Conservation (phyloP, 2,113 vertebrate genomes). For the Proterorhinus semilunaris region DNA sequence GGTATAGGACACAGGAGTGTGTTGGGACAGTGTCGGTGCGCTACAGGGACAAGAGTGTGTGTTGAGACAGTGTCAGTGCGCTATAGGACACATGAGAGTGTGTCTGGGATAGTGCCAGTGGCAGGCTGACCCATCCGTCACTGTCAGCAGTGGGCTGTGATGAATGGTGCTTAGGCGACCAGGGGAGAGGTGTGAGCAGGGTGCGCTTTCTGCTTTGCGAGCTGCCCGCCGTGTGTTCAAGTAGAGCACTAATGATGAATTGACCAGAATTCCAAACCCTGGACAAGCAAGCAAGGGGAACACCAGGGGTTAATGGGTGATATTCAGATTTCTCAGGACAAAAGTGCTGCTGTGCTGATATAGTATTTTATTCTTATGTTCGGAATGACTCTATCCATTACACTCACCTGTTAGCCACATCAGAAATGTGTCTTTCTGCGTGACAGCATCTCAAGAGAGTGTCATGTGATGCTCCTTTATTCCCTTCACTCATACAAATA, state of each 20-base stretch:
- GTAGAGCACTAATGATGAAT: conserved; percentile 60
- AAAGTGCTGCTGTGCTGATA: not conserved
- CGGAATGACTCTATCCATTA: not conserved
- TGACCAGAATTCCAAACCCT: conserved; percentile 30
- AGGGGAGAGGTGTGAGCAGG: conserved; percentile 69
- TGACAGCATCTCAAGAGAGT: not conserved
- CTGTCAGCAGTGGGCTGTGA: conserved; percentile 93
- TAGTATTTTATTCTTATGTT: not conserved
- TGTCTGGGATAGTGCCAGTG: conserved; percentile 92
- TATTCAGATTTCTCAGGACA: conserved; percentile 28
- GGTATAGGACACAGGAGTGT: too few species aligned
- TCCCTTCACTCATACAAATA: conserved; percentile 63
- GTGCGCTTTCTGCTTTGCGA: conserved; percentile 32
- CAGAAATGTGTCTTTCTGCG: not conserved
- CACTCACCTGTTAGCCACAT: conserved; percentile 32
- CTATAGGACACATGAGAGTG: conserved; percentile 90
- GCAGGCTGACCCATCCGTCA: conserved; percentile 93
- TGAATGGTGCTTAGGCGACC: conserved; percentile 85
- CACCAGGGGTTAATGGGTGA: conserved; percentile 57
- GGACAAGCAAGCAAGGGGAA: conserved; percentile 33
- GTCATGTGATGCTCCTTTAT: conserved; percentile 7
- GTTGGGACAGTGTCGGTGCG: too few species aligned
- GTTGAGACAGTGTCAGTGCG: conserved; percentile 83
- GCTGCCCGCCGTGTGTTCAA: conserved; percentile 14
- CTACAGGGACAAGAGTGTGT: too few species aligned